phyloP scores from a whole-genome alignment of 2,888 invertebrate species.

The Mycalesis mineus region DNA sequence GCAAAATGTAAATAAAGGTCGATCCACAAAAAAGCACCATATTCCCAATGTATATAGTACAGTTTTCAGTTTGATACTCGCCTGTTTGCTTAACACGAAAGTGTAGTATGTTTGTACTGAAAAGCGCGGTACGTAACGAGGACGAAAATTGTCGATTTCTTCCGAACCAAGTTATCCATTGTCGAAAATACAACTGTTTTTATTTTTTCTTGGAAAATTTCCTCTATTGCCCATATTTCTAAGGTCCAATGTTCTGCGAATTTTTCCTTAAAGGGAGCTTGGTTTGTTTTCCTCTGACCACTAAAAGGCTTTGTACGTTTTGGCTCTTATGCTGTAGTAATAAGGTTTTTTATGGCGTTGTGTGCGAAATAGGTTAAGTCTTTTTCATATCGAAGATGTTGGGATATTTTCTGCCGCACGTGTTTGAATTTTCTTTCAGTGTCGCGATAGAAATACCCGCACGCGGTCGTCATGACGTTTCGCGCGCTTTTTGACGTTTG shows the following conservation, averaged over 20 bases:
- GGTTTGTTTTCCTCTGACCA: slow-evolving; percentile 22
- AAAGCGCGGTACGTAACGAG: slow-evolving; percentile 39
- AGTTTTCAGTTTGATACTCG: slow-evolving; percentile 14
- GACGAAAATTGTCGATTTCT: slow-evolving; percentile 39
- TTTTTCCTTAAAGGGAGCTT: slow-evolving; percentile 4
- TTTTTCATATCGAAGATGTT: slow-evolving; percentile 16
- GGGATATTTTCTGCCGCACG: slow-evolving; percentile 51
- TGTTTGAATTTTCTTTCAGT: slow-evolving; percentile 63
- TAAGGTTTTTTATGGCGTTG: slow-evolving; percentile 19
- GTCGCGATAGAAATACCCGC: slow-evolving; percentile 48
- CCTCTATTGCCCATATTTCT: not conserved
- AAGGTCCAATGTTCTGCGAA: slow-evolving; percentile 33
- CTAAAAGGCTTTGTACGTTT: slow-evolving; percentile 7
- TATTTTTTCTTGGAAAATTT: not conserved
- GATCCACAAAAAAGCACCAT: slow-evolving; percentile 4
- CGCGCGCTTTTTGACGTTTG: slow-evolving; percentile 36
- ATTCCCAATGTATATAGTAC: slow-evolving; percentile 22
- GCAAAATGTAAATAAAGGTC: slow-evolving; percentile 18
- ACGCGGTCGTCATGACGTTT: slow-evolving; percentile 40
- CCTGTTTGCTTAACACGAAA: slow-evolving; percentile 20
- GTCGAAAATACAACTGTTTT: slow-evolving; percentile 35
- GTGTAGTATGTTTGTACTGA: slow-evolving; percentile 34
- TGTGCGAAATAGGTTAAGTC: slow-evolving; percentile 21
- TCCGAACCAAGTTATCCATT: slow-evolving; percentile 46
- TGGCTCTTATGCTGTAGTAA: slow-evolving; percentile 7